A percentile compares a stretch with the other conserved stretches of the same genome.
Conservation (phyloP, 2,888 invertebrate genomes). For the Acrobasis repandana region DNA sequence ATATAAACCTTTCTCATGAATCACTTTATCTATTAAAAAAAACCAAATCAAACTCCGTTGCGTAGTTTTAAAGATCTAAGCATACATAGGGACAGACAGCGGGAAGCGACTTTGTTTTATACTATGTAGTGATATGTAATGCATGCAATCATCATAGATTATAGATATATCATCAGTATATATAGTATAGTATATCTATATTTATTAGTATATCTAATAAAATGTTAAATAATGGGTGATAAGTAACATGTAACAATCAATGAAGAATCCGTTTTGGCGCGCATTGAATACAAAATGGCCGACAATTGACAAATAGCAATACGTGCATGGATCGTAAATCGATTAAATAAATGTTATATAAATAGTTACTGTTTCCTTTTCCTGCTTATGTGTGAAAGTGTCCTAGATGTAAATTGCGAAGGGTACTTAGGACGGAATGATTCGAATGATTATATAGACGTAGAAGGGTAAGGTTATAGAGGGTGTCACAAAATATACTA, state of each 20-base stretch:
- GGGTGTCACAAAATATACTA: too few relatives aligned
- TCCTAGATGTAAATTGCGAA: not conserved
- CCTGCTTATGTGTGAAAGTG: constrained; percentile 39
- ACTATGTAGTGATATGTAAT: not conserved
- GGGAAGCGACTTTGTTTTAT: too few relatives aligned
- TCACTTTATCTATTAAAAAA: too few relatives aligned
- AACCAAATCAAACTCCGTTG: too few relatives aligned
- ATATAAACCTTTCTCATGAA: too few relatives aligned
- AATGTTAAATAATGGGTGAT: not conserved
- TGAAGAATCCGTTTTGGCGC: constrained; percentile 29
- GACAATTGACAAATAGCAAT: constrained; percentile 33
- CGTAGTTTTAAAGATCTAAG: too few relatives aligned
- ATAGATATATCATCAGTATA: not conserved
- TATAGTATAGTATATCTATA: not conserved
- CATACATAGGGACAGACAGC: too few relatives aligned
- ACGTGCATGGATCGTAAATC: constrained; percentile 67
- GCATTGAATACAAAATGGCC: constrained; percentile 46
- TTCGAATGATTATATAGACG: too few relatives aligned
- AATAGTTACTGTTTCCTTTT: constrained; percentile 60
- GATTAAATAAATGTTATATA: constrained; percentile 62
- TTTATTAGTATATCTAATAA: not conserved
- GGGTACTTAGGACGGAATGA: too few relatives aligned
- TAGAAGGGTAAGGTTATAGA: too few relatives aligned
- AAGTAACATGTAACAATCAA: not conserved
- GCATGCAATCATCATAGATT: not conserved